phyloP scores from a whole-genome alignment of 1,140 invertebrate genomes.

The Spodoptera litura region DNA sequence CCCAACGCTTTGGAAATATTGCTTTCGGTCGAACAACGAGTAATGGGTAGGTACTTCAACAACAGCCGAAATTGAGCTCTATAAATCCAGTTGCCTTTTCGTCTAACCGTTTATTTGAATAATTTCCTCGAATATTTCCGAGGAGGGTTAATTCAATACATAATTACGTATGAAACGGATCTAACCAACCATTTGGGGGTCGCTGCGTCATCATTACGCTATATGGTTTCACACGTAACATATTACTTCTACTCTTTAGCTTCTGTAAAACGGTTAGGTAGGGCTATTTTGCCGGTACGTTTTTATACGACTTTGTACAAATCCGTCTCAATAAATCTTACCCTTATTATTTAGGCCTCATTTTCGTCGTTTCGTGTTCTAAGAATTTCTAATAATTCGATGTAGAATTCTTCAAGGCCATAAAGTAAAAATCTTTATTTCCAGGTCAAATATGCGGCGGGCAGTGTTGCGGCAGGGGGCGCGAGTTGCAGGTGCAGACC shows the following conservation, averaged over 20 bases:
- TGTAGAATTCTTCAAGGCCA: not conserved
- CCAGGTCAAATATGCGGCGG: conserved; percentile 87
- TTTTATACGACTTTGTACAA: no score
- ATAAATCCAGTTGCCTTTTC: conserved; percentile 2
- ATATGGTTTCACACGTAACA: not conserved
- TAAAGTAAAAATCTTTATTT: conserved; percentile 29
- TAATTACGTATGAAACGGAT: conserved; percentile 21
- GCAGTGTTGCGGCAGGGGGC: conserved; percentile 87
- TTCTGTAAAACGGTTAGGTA: not conserved
- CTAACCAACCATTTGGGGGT: conserved; percentile 8
- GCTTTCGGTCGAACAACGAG: not conserved
- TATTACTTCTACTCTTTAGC: not conserved
- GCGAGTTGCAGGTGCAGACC: conserved; percentile 84
- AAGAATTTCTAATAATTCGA: no score
- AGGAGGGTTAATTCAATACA: not conserved
- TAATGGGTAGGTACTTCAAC: not conserved
- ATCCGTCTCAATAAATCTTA: no score
- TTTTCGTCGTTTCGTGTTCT: no score
- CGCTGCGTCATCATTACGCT: not conserved
- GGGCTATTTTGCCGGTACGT: no score
- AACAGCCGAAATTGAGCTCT: not conserved
- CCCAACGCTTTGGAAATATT: not conserved
- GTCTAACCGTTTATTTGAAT: conserved; percentile 1
- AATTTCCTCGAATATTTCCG: conserved; percentile 7
- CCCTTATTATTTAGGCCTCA: no score